Base-by-base conservation (phyloP, 2,888 invertebrate genomes). In the Drosophila glabriapex region DNA sequence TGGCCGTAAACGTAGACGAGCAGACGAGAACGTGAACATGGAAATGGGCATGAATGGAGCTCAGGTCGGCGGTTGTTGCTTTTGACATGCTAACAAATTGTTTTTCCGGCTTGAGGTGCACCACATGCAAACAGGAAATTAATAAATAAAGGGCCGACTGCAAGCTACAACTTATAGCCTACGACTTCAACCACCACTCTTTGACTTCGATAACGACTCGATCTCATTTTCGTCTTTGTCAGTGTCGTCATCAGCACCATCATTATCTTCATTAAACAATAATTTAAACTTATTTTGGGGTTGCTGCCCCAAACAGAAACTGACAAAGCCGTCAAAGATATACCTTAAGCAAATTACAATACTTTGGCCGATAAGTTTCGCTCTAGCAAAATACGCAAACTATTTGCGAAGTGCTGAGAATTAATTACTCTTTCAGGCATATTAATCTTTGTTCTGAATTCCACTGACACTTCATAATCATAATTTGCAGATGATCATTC, bases 61-160 rank as follows among this genome's bases (percentile, higher is more conserved):
- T 67, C 67, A 69, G 59, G 41, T 64, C 62, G 49, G 46, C 33
- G 72, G 56, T 76, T 66, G 81, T 80, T 85, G 85, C 73, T 83
- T 89, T 73, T 90, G 85, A 85, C 91, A 90, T 76, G 87, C 87
- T 76, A 90, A 90, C 91, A 90, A 85, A 85, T 85, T 85, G 91
- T 86, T 85, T 90, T 89, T 83, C 91, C 78, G 76, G 84, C 79
- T 90, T 78, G 89, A 86, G 91, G 85, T 85, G 78, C 75, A 85
- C 91, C 91, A 89, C 91, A 90, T 89, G 89, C 84, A 89, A 78
- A 81, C 89, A 85, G 91, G 87, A 85, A 90, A 85, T 85, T 85
- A 85, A 89, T 85, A 85, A 89, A 86, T 74, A 89, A 89, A 89
- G 70, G 80, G 56, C 73, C 69, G 9, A 46, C 46, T 46, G n/a